Base-by-base conservation (phyloP, 30 jellyfish, hydroid and myxozoan species). In the Hydractinia symbiolongicarpus region DNA sequence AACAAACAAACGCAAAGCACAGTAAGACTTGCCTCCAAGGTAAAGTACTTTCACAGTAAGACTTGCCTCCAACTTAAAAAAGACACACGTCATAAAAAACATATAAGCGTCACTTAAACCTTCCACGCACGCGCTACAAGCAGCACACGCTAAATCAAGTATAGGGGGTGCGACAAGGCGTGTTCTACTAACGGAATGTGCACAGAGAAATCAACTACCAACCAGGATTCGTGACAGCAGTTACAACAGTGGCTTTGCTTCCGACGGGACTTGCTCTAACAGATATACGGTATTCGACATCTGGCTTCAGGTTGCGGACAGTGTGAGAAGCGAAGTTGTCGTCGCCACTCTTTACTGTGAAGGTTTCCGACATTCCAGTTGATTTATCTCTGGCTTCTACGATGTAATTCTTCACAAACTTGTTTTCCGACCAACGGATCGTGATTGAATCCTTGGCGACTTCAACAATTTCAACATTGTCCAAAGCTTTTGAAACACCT, bases 221-320 rank as follows among this genome's bases (percentile, higher is more conserved):
- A 64, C 74, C 17, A n/a, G 74, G 1, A 64, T 64, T 64, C 8
- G 74, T 64, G 19, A 64, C 74, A n/a, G 74, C 74, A n/a, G 19
- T 51, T 51, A 64, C 74, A 64, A 64, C 19, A n/a, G 74, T n/a
- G 40, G 40, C 74, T 64, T 64, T 64, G 17, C 74, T 64, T 64
- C 40, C 8, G 19, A 51, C 52, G 19, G 40, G 52, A 64, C 40
- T 64, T 44, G 74, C 19, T 64, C 40, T 44, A 64, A 64, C 74
- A 13, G 40, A 64, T n/a, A 64, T 51, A 64, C 74, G 4, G 16
- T 64, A 64, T 7, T 44, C 40, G 19, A n/a, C 40, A 51, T 64
- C 40, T 44, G 19, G 40, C 19, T 64, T 51, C 19, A 64, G 74
- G 8, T 6, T 51, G 7, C 40, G 6, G 17, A 64, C 4, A 7